Base-by-base conservation (phyloP, 2,797 vertebrate genomes). In the Nothura maculosa region DNA sequence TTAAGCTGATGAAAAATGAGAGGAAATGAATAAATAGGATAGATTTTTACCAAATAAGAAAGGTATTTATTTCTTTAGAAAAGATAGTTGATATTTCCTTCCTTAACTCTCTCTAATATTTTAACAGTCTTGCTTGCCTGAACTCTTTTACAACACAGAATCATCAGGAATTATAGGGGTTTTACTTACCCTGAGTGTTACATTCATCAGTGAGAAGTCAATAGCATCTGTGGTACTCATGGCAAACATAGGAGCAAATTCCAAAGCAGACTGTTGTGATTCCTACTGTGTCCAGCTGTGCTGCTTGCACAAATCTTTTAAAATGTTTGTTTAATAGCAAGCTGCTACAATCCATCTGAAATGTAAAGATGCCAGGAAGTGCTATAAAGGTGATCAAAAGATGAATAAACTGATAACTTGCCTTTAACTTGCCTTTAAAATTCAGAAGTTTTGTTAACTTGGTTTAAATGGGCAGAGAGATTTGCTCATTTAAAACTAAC, bases 291-390 rank as follows among this genome's bases (percentile, higher is more conserved):
- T n/a, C 68, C 90, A 87, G 80, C 75, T 90, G 48, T 45, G 32
- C 17, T 90, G 24, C 57, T 60, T 60, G 21, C 48, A 55, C 80
- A 77, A 42, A 50, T 80, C 5, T 16, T 61, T n/a, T 45, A 69
- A 24, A 74, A 48, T 80, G 84, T 83, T 92, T 43, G 50, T 45
- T 34, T 82, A 80, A 96, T 66, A 89, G 34, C 89, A 87, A 62
- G 92, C 77, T 79, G 45, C 75, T 76, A 68, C 60, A 89, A 83
- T 93, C 50, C 89, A 60, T 66, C 52, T 78, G 73, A 25, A 92
- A 54, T 22, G 32, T 83, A 86, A 58, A 91, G n/a, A 13, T 81
- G 66, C 64, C 69, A 70, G 75, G 7, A 50, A 24, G 24, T 14
- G 19, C 43, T 8, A 45, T 45, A 45, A 45, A 45, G 43, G 43